phyloP scores from a whole-genome alignment of 2,888 invertebrate species.

The Meandrusa payeni region DNA sequence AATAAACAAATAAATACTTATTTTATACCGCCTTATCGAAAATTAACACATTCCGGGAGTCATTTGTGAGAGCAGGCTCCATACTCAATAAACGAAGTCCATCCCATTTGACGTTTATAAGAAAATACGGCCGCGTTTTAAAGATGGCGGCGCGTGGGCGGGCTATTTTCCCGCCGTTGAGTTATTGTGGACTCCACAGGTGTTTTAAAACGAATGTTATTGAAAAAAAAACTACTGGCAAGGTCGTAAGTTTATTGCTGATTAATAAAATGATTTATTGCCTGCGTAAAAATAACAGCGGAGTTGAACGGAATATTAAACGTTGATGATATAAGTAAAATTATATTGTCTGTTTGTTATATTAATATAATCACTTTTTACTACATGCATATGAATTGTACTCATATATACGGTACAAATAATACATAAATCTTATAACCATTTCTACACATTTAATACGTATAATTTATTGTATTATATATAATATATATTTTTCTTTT shows the following conservation, averaged over 20 bases:
- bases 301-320: too few relatives aligned
- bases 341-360: too few relatives aligned
- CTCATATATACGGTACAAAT: too few relatives aligned
- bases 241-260: slow-evolving; percentile 1
- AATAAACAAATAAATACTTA: neutral
- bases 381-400: too few relatives aligned
- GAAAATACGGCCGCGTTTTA: slow-evolving; percentile 15
- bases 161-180: neutral
- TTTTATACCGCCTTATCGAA: slow-evolving; percentile 4
- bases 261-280: slow-evolving; percentile 13
- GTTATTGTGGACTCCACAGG: neutral
- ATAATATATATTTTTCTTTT: too few relatives aligned
- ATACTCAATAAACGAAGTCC: slow-evolving; percentile 6
- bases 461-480: too few relatives aligned
- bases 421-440: too few relatives aligned
- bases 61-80: neutral
- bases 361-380: too few relatives aligned
- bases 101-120: slow-evolving; percentile 16
- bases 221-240: neutral
- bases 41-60: slow-evolving; percentile 14
- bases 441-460: too few relatives aligned
- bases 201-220: slow-evolving; percentile 1
- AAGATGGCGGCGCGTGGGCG: slow-evolving; percentile 19
- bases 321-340: too few relatives aligned
- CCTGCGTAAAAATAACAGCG: too few relatives aligned